A percentile compares a stretch with the other conserved stretches of the same genome.
phyloP scores from a whole-genome alignment of 2,797 vertebrate species.

The Micrastur ruficollis region DNA sequence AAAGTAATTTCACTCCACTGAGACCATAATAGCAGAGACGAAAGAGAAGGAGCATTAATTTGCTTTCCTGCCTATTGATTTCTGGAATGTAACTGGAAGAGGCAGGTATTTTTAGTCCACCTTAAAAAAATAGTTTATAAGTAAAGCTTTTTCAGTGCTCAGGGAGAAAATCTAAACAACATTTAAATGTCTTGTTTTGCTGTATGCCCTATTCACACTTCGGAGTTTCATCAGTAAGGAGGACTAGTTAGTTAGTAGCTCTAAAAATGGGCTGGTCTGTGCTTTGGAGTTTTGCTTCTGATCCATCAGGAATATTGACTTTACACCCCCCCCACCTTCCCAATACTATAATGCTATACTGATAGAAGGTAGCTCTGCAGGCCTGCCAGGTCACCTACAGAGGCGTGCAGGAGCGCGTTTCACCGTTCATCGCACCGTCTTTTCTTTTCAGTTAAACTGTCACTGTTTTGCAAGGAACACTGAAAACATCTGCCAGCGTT shows the following conservation, averaged over 20 bases:
- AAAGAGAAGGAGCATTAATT: not conserved
- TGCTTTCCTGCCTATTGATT: constrained; percentile 42
- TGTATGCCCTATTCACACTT: not conserved
- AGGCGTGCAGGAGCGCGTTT: not conserved
- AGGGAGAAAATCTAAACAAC: not conserved
- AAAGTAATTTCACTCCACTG: constrained; percentile 23
- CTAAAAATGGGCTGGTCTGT: not conserved
- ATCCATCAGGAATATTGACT: not conserved
- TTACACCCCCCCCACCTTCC: not conserved
- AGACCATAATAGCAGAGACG: not conserved
- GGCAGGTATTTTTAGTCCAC: constrained; percentile 8
- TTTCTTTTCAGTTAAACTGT: not conserved
- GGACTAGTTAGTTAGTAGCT: not conserved
- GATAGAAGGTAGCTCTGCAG: not conserved
- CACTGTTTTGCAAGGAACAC: not conserved
- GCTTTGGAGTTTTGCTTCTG: not conserved
- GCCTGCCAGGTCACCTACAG: not conserved
- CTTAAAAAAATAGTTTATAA: not conserved
- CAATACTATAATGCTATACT: not conserved
- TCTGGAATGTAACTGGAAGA: constrained; percentile 5
- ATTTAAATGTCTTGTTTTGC: not conserved
- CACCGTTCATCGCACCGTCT: not conserved
- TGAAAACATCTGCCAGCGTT: constrained; percentile 31
- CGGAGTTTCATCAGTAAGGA: not conserved
- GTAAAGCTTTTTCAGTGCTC: not conserved